Percentiles rank a stretch among this genome's conserved stretches.
These are phyloP conservation scores for Tapirus indicus DNA, from an alignment of 2,797 vertebrate species.

Conservation along the genomic window DNA sequence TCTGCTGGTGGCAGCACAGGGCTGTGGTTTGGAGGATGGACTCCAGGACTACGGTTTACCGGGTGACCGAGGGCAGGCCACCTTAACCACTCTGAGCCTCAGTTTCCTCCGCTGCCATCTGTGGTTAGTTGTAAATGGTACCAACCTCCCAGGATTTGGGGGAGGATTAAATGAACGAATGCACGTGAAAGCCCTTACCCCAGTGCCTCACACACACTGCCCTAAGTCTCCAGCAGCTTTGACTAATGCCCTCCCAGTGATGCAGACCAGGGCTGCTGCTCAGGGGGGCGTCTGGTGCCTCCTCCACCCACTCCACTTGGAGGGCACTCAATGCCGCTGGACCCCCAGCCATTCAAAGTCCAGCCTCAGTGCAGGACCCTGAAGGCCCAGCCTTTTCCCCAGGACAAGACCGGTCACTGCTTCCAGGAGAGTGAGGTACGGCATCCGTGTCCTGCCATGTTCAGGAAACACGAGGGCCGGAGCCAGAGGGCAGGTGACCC, in stretches of 20 bases:
- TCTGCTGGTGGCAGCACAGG: not conserved
- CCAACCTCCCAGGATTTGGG: not conserved
- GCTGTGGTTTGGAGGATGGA: not conserved
- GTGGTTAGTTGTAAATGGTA: not conserved
- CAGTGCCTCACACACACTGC: not conserved
- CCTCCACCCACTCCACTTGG: not conserved
- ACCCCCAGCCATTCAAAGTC: not conserved
- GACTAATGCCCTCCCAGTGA: rapidly evolving
- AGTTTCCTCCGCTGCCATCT: not conserved
- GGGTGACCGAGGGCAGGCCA: not conserved
- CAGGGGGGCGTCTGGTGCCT: rapidly evolving
- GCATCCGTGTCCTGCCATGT: not conserved
- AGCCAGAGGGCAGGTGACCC: not conserved
- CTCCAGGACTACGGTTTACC: not conserved
- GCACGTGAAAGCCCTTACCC: not conserved
- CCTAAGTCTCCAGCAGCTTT: not conserved
- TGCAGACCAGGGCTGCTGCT: rapidly evolving
- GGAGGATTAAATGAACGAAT: too few species aligned
- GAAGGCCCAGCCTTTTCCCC: not conserved
- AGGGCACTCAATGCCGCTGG: not conserved
- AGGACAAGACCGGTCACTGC: rapidly evolving
- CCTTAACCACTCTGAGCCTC: not conserved
- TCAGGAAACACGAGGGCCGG: rapidly evolving
- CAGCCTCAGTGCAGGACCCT: not conserved
- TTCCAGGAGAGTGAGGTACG: not conserved